A percentile compares a stretch with the other conserved stretches of the same genome.
These are phyloP conservation scores for Drepana falcataria DNA, from an alignment of 2,888 invertebrate genomes.

Conservation along the genomic window DNA sequence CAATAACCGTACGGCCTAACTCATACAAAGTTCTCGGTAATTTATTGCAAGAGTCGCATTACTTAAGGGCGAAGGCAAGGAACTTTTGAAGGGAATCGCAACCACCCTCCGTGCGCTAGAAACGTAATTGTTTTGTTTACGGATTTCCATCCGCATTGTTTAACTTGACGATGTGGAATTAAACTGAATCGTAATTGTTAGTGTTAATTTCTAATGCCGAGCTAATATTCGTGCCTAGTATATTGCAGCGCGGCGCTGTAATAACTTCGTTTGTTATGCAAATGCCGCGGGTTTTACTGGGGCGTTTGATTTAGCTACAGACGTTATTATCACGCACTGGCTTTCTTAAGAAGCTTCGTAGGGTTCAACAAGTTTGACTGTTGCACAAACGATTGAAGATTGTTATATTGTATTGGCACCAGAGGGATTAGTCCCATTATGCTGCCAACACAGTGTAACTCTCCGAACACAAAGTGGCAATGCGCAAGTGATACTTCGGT, in stretches of 20 bases:
- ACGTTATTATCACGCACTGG: neutral
- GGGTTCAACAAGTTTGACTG: neutral
- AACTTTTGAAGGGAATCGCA: conserved; percentile 50
- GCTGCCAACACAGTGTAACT: too few relatives aligned
- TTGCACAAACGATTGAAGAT: too few relatives aligned
- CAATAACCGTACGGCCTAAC: conserved; percentile 24
- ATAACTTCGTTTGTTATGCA: neutral
- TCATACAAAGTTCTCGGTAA: conserved; percentile 40
- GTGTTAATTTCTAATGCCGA: conserved; percentile 35
- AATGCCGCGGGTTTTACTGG: neutral
- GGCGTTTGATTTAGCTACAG: neutral
- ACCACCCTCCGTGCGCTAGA: conserved; percentile 37
- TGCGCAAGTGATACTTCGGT: too few relatives aligned
- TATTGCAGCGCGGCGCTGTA: neutral
- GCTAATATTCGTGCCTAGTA: neutral
- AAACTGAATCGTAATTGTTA: conserved; percentile 53
- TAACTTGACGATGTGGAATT: conserved; percentile 41
- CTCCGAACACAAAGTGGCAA: too few relatives aligned
- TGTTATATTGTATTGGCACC: too few relatives aligned
- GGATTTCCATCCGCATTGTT: conserved; percentile 44
- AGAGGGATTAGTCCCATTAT: too few relatives aligned
- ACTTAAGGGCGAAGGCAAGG: conserved; percentile 36
- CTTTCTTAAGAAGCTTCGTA: neutral
- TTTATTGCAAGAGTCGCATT: conserved; percentile 50
- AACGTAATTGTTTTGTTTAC: conserved; percentile 63